Evolutionary conservation across 2,888 invertebrate genomes (phyloP).

Genomic region (Petrolisthes manimaculis): DNA sequence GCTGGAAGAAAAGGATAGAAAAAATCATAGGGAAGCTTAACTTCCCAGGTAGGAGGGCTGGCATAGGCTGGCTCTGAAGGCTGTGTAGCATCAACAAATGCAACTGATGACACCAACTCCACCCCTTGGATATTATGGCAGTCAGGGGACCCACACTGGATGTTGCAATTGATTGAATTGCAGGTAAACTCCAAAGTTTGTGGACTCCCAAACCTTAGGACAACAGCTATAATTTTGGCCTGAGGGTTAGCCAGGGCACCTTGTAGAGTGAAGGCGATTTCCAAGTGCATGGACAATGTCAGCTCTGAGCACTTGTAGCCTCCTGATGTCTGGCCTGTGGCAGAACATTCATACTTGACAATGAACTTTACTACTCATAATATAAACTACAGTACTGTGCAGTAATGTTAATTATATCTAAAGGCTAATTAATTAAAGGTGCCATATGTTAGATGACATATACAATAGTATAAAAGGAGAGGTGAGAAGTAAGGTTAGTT

Average conservation of each 20-base stretch:
- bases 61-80: slow-evolving; percentile 42
- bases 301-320: slow-evolving; percentile 24
- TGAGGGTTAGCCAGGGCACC: slow-evolving; percentile 62
- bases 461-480: too few relatives aligned
- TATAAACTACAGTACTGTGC: too few relatives aligned
- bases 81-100: slow-evolving; percentile 49
- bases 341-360: not conserved
- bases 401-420: too few relatives aligned
- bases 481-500: too few relatives aligned
- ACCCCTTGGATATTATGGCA: not conserved
- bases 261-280: slow-evolving; percentile 48
- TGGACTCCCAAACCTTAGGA: slow-evolving; percentile 29
- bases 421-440: too few relatives aligned
- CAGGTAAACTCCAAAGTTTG: slow-evolving; percentile 7
- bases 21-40: slow-evolving; percentile 61
- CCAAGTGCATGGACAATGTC: slow-evolving; percentile 39
- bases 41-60: slow-evolving; percentile 41
- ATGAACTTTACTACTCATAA: too few relatives aligned
- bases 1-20: slow-evolving; percentile 62
- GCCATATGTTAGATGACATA: too few relatives aligned
- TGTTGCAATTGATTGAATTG: not conserved
- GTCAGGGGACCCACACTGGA: not conserved
- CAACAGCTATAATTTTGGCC: slow-evolving; percentile 49
- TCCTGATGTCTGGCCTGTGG: slow-evolving; percentile 1
- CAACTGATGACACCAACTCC: slow-evolving; percentile 50